Conservation (phyloP, 2,888 invertebrate genomes). For the Callyntrura guangdongensis region DNA sequence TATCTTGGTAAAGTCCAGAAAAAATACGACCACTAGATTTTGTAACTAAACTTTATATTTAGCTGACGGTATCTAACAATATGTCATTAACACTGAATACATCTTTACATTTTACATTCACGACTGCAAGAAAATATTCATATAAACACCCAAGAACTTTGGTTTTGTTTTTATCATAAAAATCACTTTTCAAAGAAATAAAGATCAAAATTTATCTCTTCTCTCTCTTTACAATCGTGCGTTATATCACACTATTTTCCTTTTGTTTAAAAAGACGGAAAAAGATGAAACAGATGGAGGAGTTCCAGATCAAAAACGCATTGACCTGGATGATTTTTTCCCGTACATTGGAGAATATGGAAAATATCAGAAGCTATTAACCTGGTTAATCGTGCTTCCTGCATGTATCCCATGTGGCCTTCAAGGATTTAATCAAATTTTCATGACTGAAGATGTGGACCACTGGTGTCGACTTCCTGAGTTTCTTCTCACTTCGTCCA, state of each 20-base stretch:
- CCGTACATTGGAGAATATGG: slow-evolving; percentile 96
- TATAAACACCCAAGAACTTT: too few species aligned
- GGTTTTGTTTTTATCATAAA: background rate
- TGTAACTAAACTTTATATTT: too few species aligned
- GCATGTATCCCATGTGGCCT: slow-evolving; percentile 96
- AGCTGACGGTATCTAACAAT: too few species aligned
- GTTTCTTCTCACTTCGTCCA: slow-evolving; percentile 81
- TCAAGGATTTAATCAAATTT: slow-evolving; percentile 96
- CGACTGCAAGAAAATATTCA: background rate
- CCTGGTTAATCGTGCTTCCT: slow-evolving; percentile 95
- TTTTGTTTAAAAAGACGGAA: slow-evolving; percentile 40
- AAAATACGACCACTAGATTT: too few species aligned
- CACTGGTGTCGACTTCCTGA: slow-evolving; percentile 89
- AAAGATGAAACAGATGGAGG: slow-evolving; percentile 70
- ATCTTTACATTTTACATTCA: background rate
- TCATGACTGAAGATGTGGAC: slow-evolving; percentile 95
- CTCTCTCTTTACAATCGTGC: background rate
- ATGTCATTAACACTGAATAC: background rate
- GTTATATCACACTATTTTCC: background rate
- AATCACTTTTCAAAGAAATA: background rate
- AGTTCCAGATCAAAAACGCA: slow-evolving; percentile 69
- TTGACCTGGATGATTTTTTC: slow-evolving; percentile 93
- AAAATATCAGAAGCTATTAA: slow-evolving; percentile 93
- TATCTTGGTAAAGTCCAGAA: too few species aligned
- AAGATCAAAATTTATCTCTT: background rate